Percentiles rank a stretch among this genome's conserved stretches.
These are phyloP conservation scores for Sinopyrophorus schimmeli DNA, from an alignment of 2,888 invertebrate genomes.

Conservation along the genomic window DNA sequence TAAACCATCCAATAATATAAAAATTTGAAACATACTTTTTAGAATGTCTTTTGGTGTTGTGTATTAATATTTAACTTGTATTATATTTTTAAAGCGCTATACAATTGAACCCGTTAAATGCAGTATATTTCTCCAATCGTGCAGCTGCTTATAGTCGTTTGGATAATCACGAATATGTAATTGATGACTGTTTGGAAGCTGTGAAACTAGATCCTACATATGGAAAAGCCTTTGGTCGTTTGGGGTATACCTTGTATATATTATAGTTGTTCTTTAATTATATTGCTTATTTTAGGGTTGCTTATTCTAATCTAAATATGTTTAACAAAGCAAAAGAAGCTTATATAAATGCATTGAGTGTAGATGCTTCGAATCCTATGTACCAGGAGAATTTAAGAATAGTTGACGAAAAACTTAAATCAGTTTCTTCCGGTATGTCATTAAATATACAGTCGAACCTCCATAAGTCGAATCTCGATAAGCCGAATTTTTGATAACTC, in stretches of 20 bases:
- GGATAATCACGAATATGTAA: slow-evolving; percentile 79
- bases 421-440: too few relatives aligned
- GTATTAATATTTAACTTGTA: too few relatives aligned
- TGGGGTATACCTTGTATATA: slow-evolving; percentile 62
- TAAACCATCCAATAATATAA: too few relatives aligned
- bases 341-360: slow-evolving; percentile 82
- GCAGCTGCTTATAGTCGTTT: slow-evolving; percentile 94
- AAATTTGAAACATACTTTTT: too few relatives aligned
- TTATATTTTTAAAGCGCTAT: slow-evolving; percentile 72
- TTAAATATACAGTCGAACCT: too few relatives aligned
- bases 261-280: slow-evolving; percentile 1
- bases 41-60: too few relatives aligned
- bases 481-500: too few relatives aligned
- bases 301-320: slow-evolving; percentile 80
- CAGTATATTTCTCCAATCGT: slow-evolving; percentile 95
- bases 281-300: slow-evolving; percentile 60
- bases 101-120: slow-evolving; percentile 81
- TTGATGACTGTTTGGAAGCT: slow-evolving; percentile 89
- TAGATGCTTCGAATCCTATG: slow-evolving; percentile 91
- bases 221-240: slow-evolving; percentile 92
- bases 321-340: slow-evolving; percentile 83
- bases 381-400: slow-evolving; percentile 85
- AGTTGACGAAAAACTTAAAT: slow-evolving; percentile 71
- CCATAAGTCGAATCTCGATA: too few relatives aligned
- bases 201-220: slow-evolving; percentile 87